phyloP scores from a whole-genome alignment of 1,140 invertebrate species.

The Hyles vespertilio region DNA sequence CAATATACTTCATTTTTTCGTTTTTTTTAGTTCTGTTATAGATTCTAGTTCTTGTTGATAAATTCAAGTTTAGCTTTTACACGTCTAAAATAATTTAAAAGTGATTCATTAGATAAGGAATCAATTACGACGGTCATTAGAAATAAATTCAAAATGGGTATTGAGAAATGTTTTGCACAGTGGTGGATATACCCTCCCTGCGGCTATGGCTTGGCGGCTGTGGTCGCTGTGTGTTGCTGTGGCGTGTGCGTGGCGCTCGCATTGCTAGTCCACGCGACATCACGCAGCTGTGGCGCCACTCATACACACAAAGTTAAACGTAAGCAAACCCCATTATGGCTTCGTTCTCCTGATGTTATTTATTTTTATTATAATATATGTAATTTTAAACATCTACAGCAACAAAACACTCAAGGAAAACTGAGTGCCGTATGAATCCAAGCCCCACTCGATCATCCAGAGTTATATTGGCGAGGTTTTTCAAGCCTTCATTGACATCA shows the following conservation, averaged over 20 bases:
- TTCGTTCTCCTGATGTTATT: too few relatives aligned
- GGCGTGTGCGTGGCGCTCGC: conserved; percentile 9
- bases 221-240: conserved; percentile 9
- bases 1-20: too few relatives aligned
- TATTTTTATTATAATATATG: too few relatives aligned
- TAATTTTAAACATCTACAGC: background rate
- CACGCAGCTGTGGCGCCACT: background rate
- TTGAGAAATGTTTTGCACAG: conserved; percentile 7
- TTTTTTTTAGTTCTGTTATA: too few relatives aligned
- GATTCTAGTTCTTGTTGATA: conserved; percentile 3
- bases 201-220: conserved; percentile 14
- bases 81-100: background rate
- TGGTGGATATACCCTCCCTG: conserved; percentile 24
- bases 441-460: conserved; percentile 23
- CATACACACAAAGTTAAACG: background rate
- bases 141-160: background rate
- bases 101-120: background rate
- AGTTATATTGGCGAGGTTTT: conserved; percentile 27
- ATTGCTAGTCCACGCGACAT: conserved; percentile 13
- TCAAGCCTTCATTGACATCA: conserved; percentile 21
- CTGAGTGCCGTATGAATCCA: background rate
- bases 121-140: background rate
- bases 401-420: background rate
- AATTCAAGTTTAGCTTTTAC: background rate
- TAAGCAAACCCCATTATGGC: background rate